These are phyloP conservation scores for Hylaeus anthracinus DNA, from an alignment of 1,140 invertebrate genomes.

Conservation along the genomic window DNA sequence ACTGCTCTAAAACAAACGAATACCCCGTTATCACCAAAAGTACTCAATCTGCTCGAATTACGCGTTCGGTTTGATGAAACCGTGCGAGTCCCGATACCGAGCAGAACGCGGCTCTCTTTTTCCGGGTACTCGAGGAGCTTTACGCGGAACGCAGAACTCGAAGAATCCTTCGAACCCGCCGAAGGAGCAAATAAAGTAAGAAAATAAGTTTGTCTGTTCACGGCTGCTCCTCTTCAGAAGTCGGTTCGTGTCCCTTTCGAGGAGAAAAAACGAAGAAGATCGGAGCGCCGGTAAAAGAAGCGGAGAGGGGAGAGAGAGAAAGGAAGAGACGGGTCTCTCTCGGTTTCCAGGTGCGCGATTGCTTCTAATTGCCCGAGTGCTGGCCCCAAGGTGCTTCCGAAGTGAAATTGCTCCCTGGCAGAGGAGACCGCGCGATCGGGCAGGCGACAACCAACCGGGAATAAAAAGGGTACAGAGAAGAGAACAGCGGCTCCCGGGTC, in stretches of 20 bases:
- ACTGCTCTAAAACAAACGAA: no score
- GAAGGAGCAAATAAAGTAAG: conserved; percentile 39
- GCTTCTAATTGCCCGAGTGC: conserved; percentile 64
- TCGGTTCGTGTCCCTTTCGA: conserved; percentile 1
- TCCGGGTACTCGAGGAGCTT: no score
- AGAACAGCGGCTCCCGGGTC: conserved; percentile 19
- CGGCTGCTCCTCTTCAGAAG: background rate
- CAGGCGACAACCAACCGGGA: conserved; percentile 7
- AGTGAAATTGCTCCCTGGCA: conserved; percentile 60
- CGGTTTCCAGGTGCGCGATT: conserved; percentile 64
- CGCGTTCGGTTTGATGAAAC: no score
- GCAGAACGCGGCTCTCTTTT: no score
- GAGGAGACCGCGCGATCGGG: conserved; percentile 8
- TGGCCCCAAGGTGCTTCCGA: conserved; percentile 52
- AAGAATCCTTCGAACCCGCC: conserved; percentile 29
- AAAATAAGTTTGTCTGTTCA: background rate
- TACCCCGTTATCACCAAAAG: no score
- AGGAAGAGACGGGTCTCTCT: conserved; percentile 41
- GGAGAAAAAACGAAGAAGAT: background rate
- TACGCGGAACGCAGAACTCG: background rate
- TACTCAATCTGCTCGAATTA: background rate
- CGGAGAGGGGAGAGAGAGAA: background rate
- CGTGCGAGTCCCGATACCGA: no score
- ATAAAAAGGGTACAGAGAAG: conserved; percentile 36
- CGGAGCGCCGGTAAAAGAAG: background rate